Base-by-base conservation (phyloP, 1,140 invertebrate species). In the Saccostrea echinata region DNA sequence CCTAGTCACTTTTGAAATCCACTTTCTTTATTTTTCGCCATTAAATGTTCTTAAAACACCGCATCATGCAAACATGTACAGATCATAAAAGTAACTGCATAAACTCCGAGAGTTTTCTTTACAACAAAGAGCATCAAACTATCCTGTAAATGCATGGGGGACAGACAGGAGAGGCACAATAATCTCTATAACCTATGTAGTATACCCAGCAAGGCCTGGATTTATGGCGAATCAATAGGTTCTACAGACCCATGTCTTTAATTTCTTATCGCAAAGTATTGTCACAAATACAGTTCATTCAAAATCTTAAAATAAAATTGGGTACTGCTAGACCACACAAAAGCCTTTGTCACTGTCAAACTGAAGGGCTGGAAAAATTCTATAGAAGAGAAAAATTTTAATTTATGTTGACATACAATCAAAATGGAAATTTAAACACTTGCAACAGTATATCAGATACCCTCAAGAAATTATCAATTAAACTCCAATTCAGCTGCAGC, bases 341-440 rank as follows among this genome's bases (percentile, higher is more conserved):
- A 76, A 30, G 68, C 11, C 27, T 30, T 76, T 76, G 68, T 76
- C 68, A 30, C 43, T 43, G 30, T 76, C 68, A 27, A 76, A 76
- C 21, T 13, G 68, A 76, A 30, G 68, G 27, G 30, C 27, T 76
- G 27, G 30, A 35, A 76, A 76, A 30, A 76, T 13, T 76, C 68
- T 76, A 76, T 76, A 30, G 68, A 18, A 30, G 16, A 76, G 24
- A 76, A 76, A 76, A 16, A 33, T 76, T 76, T 30, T 76, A 30
- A 76, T 76, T 76, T 76, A 24, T 27, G 13, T 27, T 13, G 16
- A 76, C 30, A 33, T 33, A 76, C 27, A 33, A 76, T 76, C 68
- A 76, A 33, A 76, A 30, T 30, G 24, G 68, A 76, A 76, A 76
- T 76, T 33, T 76, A 76, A 71, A 76, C 68, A 76, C 68, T 76